Conservation (phyloP, 1,140 invertebrate genomes). For the Druon quercuslanigerum region DNA sequence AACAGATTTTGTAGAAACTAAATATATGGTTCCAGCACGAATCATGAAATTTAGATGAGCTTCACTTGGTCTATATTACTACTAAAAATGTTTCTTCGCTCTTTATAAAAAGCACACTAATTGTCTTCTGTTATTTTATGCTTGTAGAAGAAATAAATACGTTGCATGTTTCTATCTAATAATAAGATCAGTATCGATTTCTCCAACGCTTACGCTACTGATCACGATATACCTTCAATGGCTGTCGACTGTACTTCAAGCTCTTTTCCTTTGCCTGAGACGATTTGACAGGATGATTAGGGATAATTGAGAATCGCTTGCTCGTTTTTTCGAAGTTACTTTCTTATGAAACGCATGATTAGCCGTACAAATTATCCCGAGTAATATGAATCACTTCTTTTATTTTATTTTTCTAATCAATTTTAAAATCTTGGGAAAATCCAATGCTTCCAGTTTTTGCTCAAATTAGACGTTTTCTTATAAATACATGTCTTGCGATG, state of each 20-base stretch:
- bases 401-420: neutral
- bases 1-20: neutral
- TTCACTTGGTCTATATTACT: neutral
- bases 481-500: too few species aligned
- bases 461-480: too few species aligned
- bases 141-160: constrained; percentile 21
- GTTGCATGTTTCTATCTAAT: constrained; percentile 30
- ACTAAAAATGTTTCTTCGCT: constrained; percentile 1
- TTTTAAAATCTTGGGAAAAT: neutral
- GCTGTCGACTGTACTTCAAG: constrained; percentile 17
- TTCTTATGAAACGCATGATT: constrained; percentile 20
- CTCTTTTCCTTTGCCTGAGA: constrained; percentile 15
- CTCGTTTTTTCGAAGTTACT: constrained; percentile 26
- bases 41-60: neutral
- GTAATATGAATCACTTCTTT: constrained; percentile 1
- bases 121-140: constrained; percentile 18
- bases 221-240: constrained; percentile 25
- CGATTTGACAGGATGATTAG: constrained; percentile 28
- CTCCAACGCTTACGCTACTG: constrained; percentile 15
- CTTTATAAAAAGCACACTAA: neutral
- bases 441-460: neutral
- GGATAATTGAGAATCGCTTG: constrained; percentile 18
- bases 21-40: neutral
- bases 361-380: neutral
- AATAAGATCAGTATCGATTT: constrained; percentile 28